Evolutionary conservation across 2,888 invertebrate species (phyloP).

Genomic region (Laspeyria flexula): DNA sequence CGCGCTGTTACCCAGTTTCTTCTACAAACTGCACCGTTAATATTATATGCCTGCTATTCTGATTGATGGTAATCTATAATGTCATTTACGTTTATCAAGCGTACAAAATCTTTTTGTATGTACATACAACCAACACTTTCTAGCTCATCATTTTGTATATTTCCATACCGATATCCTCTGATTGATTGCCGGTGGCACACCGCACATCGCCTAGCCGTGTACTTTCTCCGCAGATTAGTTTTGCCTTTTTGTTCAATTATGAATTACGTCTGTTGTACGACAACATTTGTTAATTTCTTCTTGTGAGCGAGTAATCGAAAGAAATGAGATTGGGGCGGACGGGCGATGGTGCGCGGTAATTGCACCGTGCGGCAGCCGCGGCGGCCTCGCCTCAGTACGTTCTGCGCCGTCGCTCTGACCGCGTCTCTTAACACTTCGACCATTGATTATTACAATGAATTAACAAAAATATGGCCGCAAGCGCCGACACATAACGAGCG

Average conservation of each 20-base stretch:
- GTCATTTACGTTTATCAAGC: slow-evolving; percentile 38
- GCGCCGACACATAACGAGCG: slow-evolving; percentile 51
- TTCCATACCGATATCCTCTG: slow-evolving; percentile 55
- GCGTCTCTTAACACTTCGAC: slow-evolving; percentile 39
- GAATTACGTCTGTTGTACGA: slow-evolving; percentile 50
- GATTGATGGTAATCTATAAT: slow-evolving; percentile 44
- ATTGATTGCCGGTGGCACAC: slow-evolving; percentile 60
- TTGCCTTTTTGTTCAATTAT: slow-evolving; percentile 61
- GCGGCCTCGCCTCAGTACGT: slow-evolving; percentile 57
- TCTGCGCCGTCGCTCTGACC: slow-evolving; percentile 42
- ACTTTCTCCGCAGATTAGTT: slow-evolving; percentile 67
- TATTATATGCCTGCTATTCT: slow-evolving; percentile 23
- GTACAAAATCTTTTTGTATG: slow-evolving; percentile 48
- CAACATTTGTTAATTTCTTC: slow-evolving; percentile 73
- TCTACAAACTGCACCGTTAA: slow-evolving; percentile 21
- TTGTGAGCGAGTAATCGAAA: slow-evolving; percentile 70
- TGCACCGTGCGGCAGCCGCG: slow-evolving; percentile 57
- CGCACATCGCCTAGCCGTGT: slow-evolving; percentile 37
- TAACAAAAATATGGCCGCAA: slow-evolving; percentile 64
- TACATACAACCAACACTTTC: slow-evolving; percentile 35
- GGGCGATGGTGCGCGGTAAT: slow-evolving; percentile 66
- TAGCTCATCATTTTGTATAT: slow-evolving; percentile 48
- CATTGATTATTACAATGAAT: slow-evolving; percentile 39
- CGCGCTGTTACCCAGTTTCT: slow-evolving; percentile 10
- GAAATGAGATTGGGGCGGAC: slow-evolving; percentile 71